phyloP scores from a whole-genome alignment of 2,113 vertebrate genomes.

The Oreotrochilus melanogaster region DNA sequence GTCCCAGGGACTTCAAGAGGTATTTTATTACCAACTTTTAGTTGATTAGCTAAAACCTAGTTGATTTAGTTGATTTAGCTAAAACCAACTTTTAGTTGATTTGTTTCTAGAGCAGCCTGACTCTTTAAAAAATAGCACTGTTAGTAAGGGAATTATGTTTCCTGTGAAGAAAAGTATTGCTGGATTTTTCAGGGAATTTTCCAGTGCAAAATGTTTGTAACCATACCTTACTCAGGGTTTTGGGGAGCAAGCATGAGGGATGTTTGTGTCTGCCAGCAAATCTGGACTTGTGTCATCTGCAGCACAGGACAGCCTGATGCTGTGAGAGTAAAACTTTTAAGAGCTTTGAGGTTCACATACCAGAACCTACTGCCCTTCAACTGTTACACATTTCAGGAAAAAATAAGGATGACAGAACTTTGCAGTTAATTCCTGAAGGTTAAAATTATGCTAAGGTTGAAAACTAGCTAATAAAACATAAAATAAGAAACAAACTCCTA shows the following conservation, averaged over 20 bases:
- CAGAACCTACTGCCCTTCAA: neutral
- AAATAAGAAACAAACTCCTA: slow-evolving; percentile 16
- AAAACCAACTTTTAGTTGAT: neutral
- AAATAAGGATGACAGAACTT: neutral
- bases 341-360: neutral
- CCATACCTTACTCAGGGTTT: neutral
- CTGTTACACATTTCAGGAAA: neutral
- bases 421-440: neutral
- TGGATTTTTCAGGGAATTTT: neutral
- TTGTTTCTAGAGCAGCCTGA: neutral
- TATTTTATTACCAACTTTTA: slow-evolving; percentile 19
- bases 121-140: neutral
- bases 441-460: neutral
- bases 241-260: neutral
- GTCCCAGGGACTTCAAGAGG: neutral
- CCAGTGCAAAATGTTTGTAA: neutral
- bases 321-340: neutral
- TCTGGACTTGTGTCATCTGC: neutral
- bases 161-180: neutral
- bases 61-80: neutral
- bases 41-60: neutral
- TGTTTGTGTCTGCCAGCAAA: neutral
- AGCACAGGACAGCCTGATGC: neutral
- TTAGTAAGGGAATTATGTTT: neutral
- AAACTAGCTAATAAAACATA: neutral